Evolutionary conservation across 2,113 vertebrate genomes (phyloP).

Genomic region (Elaphurus davidianus): DNA sequence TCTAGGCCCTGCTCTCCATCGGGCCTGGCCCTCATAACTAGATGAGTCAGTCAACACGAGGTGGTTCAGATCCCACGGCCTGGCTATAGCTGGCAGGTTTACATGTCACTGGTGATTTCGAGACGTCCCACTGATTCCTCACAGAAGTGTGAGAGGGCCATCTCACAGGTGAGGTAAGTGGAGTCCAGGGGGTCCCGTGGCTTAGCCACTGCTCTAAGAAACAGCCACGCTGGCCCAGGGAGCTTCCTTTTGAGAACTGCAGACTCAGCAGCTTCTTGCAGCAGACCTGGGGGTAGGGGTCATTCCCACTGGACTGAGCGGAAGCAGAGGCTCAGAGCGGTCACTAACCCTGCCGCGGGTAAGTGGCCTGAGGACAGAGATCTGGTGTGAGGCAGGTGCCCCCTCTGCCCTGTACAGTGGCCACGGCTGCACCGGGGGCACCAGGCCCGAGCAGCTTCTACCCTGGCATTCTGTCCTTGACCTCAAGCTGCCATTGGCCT

Average conservation of each 20-base stretch:
- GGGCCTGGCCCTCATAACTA: background rate
- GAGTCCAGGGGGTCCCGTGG: background rate
- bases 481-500: background rate
- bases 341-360: fast-evolving
- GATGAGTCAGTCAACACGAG: background rate
- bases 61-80: background rate
- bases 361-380: background rate
- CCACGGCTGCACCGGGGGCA: background rate
- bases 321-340: background rate
- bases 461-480: background rate
- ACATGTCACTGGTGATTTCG: background rate
- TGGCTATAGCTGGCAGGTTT: background rate
- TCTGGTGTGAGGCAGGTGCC: background rate
- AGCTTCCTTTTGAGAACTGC: background rate
- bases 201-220: background rate
- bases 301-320: background rate
- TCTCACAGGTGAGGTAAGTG: background rate
- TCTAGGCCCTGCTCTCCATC: background rate
- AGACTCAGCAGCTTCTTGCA: background rate
- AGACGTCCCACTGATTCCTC: background rate
- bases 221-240: fast-evolving
- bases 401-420: background rate
- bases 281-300: background rate
- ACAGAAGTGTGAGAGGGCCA: background rate
- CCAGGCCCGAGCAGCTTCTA: background rate